A percentile compares a stretch with the other conserved stretches of the same genome.
Evolutionary conservation across 1,140 invertebrate species (phyloP).

Genomic region (Diplogasteroides magnus): DNA sequence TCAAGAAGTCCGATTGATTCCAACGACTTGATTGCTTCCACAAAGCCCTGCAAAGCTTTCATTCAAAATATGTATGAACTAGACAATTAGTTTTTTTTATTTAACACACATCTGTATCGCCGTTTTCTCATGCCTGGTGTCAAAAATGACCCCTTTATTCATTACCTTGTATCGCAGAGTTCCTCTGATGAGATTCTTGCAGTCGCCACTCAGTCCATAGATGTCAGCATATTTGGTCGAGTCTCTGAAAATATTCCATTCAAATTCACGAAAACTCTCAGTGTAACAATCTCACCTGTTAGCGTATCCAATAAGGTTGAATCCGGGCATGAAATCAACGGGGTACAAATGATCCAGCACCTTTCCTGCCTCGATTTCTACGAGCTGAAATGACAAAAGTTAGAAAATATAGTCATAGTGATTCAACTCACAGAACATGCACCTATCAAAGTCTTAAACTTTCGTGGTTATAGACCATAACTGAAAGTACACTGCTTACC

Average conservation of each 20-base stretch:
- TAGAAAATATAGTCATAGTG: neutral
- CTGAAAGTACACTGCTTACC: conserved; percentile 79
- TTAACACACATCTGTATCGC: neutral
- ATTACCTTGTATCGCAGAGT: conserved; percentile 71
- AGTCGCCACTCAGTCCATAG: conserved; percentile 76
- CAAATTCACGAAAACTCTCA: no score
- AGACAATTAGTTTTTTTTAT: neutral
- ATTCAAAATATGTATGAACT: neutral
- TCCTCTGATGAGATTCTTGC: conserved; percentile 80
- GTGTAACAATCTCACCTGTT: conserved; percentile 64
- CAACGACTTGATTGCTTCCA: conserved; percentile 76
- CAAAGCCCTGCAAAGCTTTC: conserved; percentile 68
- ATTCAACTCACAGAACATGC: no score
- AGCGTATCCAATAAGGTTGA: conserved; percentile 88
- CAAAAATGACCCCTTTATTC: neutral
- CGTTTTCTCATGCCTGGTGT: neutral
- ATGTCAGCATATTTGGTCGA: conserved; percentile 79
- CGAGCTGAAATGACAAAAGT: conserved; percentile 9
- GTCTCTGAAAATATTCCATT: conserved; percentile 70
- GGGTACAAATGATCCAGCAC: conserved; percentile 72
- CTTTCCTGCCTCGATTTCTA: conserved; percentile 66
- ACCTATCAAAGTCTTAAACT: no score
- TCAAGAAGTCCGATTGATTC: conserved; percentile 82
- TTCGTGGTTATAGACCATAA: neutral
- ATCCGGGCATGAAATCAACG: conserved; percentile 87